Base-by-base conservation (phyloP, 2,888 invertebrate species). In the Apodemia duryi region DNA sequence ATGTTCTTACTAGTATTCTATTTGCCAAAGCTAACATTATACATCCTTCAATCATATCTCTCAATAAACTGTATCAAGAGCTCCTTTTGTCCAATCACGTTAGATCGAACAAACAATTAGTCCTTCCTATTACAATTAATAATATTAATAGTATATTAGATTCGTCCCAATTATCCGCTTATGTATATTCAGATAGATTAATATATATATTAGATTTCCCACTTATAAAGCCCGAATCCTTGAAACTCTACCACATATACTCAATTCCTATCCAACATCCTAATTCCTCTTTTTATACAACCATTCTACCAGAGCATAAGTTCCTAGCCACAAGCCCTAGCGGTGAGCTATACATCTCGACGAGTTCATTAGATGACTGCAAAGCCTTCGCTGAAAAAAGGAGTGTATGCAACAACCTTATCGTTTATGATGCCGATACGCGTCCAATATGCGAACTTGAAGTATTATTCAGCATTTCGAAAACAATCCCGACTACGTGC, bases 221-320 rank as follows among this genome's bases (percentile, higher is more conserved):
- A n/a, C 61, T 75, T 57, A 67, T 76, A 4, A 67, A 69, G 67
- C 68, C 66, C 21, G 67, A 73, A 11, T 65, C 65, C n/a, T 70
- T 75, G 11, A 70, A 66, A 1, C 46, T 76, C 9, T 75, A 75
- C 63, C 74, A 75, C 62, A 65, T 73, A 6, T 75, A 74, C 63
- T 75, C 73, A 6, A 72, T 74, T 29, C 74, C 75, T 10, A 75
- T 75, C 7, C 70, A 68, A 71, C 74, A 75, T 68, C 68, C 71
- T 10, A 72, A 75, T 63, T 73, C 74, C 52, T 69, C 70, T 7
- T 65, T 70, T 0, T 69, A 73, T 54, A 68, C 75, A 5, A 75
- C 74, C 28, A 57, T 57, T 28, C 54, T 57, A 9, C 54, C 32
- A 10, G 54, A 57, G 54, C 54, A 57, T 13, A 57, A 57, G 29